Evolutionary conservation across 2,797 vertebrate species (phyloP).

Genomic region (Numenius phaeopus): DNA sequence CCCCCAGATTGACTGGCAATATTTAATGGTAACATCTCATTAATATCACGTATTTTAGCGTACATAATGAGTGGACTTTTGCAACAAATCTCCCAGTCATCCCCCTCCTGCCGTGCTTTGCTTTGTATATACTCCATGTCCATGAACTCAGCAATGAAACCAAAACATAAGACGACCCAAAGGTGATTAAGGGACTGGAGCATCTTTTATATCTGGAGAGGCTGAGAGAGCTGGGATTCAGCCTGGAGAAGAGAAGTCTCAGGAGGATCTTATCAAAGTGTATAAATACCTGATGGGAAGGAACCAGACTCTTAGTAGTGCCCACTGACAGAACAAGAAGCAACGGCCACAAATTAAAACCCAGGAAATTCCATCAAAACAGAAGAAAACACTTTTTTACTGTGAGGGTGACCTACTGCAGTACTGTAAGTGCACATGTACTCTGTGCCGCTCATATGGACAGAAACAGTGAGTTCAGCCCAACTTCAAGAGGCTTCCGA

Average conservation of each 20-base stretch:
- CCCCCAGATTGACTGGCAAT: neutral
- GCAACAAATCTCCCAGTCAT: neutral
- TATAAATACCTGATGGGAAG: neutral
- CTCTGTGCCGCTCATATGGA: neutral
- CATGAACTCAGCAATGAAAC: neutral
- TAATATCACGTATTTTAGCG: neutral
- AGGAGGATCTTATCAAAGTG: neutral
- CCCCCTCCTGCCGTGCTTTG: neutral
- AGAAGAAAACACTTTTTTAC: neutral
- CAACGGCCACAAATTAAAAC: neutral
- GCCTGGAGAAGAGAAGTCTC: neutral
- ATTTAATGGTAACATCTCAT: neutral
- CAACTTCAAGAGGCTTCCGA: neutral
- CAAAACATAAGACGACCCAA: neutral
- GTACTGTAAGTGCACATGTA: neutral
- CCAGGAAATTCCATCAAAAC: neutral
- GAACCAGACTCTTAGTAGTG: neutral
- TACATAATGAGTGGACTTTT: neutral
- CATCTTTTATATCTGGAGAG: neutral
- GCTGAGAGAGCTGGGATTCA: neutral
- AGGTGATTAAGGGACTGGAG: neutral
- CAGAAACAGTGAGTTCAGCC: neutral
- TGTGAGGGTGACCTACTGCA: neutral
- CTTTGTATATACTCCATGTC: neutral
- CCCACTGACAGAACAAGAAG: neutral